Evolutionary conservation across 2,113 vertebrate species (phyloP), one percentile per base, ranked within the genome.

Genomic region (Podarcis muralis): DNA sequence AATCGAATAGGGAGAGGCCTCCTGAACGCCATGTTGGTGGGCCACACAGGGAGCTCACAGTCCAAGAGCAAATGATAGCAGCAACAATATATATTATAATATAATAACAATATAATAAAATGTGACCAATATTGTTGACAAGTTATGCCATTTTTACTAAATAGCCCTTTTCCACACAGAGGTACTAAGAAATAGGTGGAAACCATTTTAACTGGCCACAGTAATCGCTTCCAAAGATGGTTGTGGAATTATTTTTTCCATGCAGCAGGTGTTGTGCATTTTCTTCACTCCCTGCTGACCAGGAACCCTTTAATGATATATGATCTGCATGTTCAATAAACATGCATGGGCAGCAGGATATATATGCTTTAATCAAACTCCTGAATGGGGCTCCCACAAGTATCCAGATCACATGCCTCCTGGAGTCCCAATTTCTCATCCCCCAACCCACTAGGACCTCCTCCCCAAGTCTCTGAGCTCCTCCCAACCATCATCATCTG

Each of bases 71-170:
- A 92, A 90, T 82, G 76, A 18, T 25, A 87, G 84, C 87, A 87
- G 3, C 37, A 85, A 84, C 90, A 65, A 59, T 13, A 86, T 83
- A 43, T 43, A 76, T 68, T 72, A 20, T 35, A 32, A 32, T 32
- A 59, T 59, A 59, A 37, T 4, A 37, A 37, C 37, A 43, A 43
- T 43, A 76, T 57, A 80, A 27, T 35, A 32, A 32, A 18, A 62
- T 62, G 18, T 3, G 3, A 62, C 59, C 59, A 62, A 62, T 18
- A 4, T 1, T 88, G 87, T 89, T 93, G 91, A 93, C 86, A 57
- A 48, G 57, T 86, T 93, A 81, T 93, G 94, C 94, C 48, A 75
- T 81, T 93, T 92, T 95, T 87, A 88, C 91, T 91, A 89, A 94
- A 93, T 53, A 81, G 80, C 53, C 35, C 68, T 85, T 93, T 62